These are phyloP conservation scores for Rhadina sibilatrix DNA, from an alignment of 2,113 vertebrate species.

Conservation along the genomic window DNA sequence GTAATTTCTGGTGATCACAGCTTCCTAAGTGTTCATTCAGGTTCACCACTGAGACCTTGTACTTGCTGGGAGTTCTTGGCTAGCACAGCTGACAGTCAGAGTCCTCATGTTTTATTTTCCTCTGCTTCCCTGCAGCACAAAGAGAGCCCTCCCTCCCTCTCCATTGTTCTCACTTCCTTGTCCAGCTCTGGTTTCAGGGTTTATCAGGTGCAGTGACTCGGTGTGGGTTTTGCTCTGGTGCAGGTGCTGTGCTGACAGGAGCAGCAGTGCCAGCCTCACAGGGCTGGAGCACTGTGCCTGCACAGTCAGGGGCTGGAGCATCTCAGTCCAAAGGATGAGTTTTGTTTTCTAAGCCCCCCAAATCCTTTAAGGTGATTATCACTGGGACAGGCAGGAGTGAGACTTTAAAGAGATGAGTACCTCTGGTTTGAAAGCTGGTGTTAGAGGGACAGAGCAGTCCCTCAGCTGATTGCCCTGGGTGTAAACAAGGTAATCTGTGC, in stretches of 20 bases:
- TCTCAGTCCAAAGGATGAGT: neutral
- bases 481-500: neutral
- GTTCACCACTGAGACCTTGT: neutral
- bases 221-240: neutral
- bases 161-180: neutral
- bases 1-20: neutral
- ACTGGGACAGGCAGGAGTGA: neutral
- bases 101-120: neutral
- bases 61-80: neutral
- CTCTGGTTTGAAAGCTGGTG: neutral
- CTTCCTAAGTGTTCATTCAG: neutral
- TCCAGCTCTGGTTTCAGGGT: neutral
- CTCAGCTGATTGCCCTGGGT: neutral
- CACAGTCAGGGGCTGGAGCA: neutral
- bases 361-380: conserved; percentile 45
- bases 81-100: neutral
- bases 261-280: fast-evolving
- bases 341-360: conserved; percentile 10
- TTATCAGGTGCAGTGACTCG: neutral
- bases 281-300: neutral
- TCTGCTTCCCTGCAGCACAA: neutral
- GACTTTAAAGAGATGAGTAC: neutral
- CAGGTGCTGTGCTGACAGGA: neutral
- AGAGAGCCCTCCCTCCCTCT: neutral
- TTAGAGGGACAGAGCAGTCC: neutral